A percentile compares a stretch with the other conserved stretches of the same genome.
Evolutionary conservation across 1,140 invertebrate species (phyloP).

Genomic region (Caenorhabditis tropicalis): DNA sequence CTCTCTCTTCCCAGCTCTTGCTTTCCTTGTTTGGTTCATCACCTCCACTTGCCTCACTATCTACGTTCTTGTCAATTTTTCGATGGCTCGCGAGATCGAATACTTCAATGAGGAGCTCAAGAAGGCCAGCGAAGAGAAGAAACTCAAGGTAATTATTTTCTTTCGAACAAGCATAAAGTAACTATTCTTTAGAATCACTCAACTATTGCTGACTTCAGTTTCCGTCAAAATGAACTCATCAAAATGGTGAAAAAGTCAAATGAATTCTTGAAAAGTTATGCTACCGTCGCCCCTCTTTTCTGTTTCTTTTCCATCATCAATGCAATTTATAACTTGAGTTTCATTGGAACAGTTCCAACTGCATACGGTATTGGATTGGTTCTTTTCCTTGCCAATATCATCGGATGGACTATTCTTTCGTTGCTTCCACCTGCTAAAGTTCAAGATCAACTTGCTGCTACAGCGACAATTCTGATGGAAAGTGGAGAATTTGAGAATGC

Average conservation of each 20-base stretch:
- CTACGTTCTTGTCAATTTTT: background rate
- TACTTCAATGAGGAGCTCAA: constrained; percentile 10
- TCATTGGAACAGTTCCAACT: background rate
- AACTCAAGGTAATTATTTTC: constrained; percentile 26
- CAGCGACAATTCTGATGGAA: constrained; percentile 17
- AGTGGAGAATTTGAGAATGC: background rate
- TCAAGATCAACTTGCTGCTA: background rate
- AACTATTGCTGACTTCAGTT: background rate
- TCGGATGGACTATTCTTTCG: background rate
- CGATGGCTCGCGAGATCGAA: constrained; percentile 9
- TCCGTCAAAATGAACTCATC: background rate
- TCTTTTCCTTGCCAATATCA: background rate
- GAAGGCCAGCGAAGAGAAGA: constrained; percentile 6
- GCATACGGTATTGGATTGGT: background rate
- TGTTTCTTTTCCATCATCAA: constrained; percentile 17
- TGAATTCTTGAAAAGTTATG: constrained; percentile 1
- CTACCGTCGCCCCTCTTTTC: constrained; percentile 8
- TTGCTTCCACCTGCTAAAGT: constrained; percentile 9
- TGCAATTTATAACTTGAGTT: constrained; percentile 7
- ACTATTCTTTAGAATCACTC: background rate
- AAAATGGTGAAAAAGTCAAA: background rate
- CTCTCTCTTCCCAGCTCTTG: background rate
- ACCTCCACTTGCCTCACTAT: background rate
- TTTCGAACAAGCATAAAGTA: too few relatives aligned
- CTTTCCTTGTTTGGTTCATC: background rate